Base-by-base conservation (phyloP, 1,140 invertebrate species). In the Habropoda laboriosa region DNA sequence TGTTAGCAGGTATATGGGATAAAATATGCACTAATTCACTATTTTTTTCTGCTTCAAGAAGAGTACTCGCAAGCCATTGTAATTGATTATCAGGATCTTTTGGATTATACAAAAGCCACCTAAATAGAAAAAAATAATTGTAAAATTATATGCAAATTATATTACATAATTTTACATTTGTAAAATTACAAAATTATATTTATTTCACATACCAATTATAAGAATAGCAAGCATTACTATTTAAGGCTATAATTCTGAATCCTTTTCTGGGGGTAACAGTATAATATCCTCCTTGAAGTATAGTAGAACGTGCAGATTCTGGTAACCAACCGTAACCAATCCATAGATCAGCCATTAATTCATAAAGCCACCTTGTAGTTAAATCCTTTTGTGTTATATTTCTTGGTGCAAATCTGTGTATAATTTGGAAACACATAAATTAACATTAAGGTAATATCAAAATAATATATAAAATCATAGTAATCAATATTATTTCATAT, bases 21-120 rank as follows among this genome's bases (percentile, higher is more conserved):
- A 98, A 89, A 49, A 99, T 96, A 86, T 98, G 97, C 7, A 98
- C 97, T 82, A 94, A 95, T 88, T 97, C 96, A 2, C 93, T 91
- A 12, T 93, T 94, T 45, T 93, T 86, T 90, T 98, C 97, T 10
- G 97, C 96, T 82, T 95, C 88, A 49, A 95, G 90, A 18, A 98
- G 90, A 4, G 95, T 95, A 24, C 95, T 87, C 1, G 95, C 94
- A 18, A 98, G 89, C 97, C 97, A 98, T 63, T 95, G 92, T 55
- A 98, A 92, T 87, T 98, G 96, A n/a, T 92, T 94, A 81, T 94
- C 94, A 3, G 95, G 94, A 87, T 96, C 95, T 55, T 90, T 80
- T 12, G 95, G 94, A 55, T 95, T 91, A 70, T 95, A 94, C 2
- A 94, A 89, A 64, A 95, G 79, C 96, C 95, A 96, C 94, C 95